Base-by-base conservation (phyloP, 2,113 vertebrate species). In the Oxyruncus cristatus region DNA sequence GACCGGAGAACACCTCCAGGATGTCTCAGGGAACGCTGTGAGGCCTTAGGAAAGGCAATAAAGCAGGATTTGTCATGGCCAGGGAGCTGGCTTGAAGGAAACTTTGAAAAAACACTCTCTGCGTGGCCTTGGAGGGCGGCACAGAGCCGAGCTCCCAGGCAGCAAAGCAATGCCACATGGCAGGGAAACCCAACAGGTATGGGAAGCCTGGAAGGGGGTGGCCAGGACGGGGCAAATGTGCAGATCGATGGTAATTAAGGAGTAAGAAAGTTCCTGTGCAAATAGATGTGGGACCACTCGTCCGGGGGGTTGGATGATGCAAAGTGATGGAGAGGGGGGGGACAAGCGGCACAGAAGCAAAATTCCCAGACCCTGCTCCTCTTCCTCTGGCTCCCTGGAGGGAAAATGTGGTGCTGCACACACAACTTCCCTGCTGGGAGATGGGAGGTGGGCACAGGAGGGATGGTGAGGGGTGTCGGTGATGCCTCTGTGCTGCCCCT, bases 251-350 rank as follows among this genome's bases (percentile, higher is more conserved):
- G n/a, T 87, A 67, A 70, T 42, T 37, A 8, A 87, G 7, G 80
- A 78, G 59, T 24, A 59, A 52, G 61, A 71, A 67, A 3, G 33
- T 61, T n/a, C 6, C 12, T 61, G 37, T 32, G 56, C 52, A 68
- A 84, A 78, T 79, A 67, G 27, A 56, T 19, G 47, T 44, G 0
- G 5, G n/a, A 26, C 30, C 0, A 0, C 55, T 78, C 27, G 1
- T 6, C 63, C 23, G 35, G 3, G 12, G 47, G 12, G 20, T 3
- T 71, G 8, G 24, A 3, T 1, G 2, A 19, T 0, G 0, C 28
- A 33, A 84, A 88, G 75, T 32, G 35, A 4, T 0, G 0, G 16
- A 0, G 0, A 44, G 49, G 0, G 0, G 4, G 9, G 41, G 59
- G 28, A n/a, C n/a, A 74, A 81, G 63, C 3, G 27, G 18, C 9